A percentile compares a stretch with the other conserved stretches of the same genome.
These are phyloP conservation scores for Scarus forsteni DNA, from an alignment of 2,797 vertebrate species.

Conservation along the genomic window DNA sequence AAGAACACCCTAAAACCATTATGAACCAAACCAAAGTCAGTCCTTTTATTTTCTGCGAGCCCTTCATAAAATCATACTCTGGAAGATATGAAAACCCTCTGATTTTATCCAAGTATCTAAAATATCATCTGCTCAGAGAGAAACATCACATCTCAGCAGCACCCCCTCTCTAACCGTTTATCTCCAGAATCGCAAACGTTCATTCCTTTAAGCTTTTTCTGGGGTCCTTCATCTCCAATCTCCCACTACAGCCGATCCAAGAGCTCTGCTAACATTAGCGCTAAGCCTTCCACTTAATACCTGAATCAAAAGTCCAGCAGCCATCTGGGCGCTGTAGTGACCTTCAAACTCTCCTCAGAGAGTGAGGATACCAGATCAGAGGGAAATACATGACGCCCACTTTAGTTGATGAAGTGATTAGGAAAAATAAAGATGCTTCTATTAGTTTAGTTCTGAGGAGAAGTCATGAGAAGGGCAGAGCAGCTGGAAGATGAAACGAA, in stretches of 20 bases:
- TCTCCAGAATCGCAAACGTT: slow-evolving; percentile 25
- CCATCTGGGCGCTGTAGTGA: slow-evolving; percentile 37
- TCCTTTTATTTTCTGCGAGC: no score
- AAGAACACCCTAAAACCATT: no score
- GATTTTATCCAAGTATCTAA: not conserved
- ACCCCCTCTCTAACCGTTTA: slow-evolving; percentile 24
- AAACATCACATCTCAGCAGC: not conserved
- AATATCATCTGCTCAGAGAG: not conserved
- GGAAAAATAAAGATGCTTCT: slow-evolving; percentile 4
- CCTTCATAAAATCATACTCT: no score
- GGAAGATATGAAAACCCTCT: no score
- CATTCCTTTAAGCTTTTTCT: slow-evolving; percentile 30
- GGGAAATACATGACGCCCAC: slow-evolving; percentile 10
- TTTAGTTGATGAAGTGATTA: slow-evolving; percentile 27
- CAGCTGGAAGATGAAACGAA: not conserved
- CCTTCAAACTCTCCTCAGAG: slow-evolving; percentile 50
- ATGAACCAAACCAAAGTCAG: no score
- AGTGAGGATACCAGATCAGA: not conserved
- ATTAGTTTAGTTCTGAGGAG: not conserved
- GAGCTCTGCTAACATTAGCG: slow-evolving; percentile 46
- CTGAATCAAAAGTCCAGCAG: slow-evolving; percentile 50
- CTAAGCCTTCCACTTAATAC: slow-evolving; percentile 58
- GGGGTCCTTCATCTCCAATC: slow-evolving; percentile 23
- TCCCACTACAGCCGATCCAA: slow-evolving; percentile 3
- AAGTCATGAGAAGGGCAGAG: not conserved